Percentiles rank a stretch among this genome's conserved stretches.
Conservation (phyloP, 1,140 invertebrate species). For the Psilanteris sp. region DNA sequence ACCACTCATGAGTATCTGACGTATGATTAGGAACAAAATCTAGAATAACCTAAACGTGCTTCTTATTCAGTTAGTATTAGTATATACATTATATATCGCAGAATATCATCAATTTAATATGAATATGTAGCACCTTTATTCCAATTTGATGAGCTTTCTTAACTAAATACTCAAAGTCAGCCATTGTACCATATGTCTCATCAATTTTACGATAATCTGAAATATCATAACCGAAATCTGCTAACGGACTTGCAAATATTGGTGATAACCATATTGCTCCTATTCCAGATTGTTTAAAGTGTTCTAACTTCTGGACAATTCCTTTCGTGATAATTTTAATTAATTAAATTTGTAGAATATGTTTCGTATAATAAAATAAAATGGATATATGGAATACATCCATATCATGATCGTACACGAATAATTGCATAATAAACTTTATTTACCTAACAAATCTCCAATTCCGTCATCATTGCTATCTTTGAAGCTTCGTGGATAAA, state of each 20-base stretch:
- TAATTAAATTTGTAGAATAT: no score
- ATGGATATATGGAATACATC: no score
- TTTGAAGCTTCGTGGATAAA: constrained; percentile 87
- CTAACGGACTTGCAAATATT: constrained; percentile 84
- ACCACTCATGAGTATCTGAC: constrained; percentile 87
- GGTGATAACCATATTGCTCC: constrained; percentile 84
- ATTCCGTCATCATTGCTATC: constrained; percentile 87
- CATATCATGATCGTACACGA: no score
- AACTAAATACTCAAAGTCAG: constrained; percentile 82
- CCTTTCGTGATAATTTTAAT: no score
- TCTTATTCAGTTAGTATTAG: no score
- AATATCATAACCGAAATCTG: constrained; percentile 85
- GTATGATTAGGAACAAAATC: constrained; percentile 86
- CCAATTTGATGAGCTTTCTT: constrained; percentile 76
- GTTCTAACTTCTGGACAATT: constrained; percentile 74
- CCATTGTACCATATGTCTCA: constrained; percentile 82
- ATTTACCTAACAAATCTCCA: constrained; percentile 86
- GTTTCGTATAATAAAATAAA: no score
- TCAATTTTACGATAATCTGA: constrained; percentile 83
- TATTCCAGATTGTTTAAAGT: constrained; percentile 78
- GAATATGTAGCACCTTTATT: constrained; percentile 72
- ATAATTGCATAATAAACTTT: no score
- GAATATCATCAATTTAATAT: no score
- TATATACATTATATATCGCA: no score
- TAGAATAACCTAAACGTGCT: constrained; percentile 75